Percentiles rank a stretch among this genome's conserved stretches.
These are phyloP conservation scores for Ascidia mentula DNA, from an alignment of 23 tunicate species.

Conservation along the genomic window DNA sequence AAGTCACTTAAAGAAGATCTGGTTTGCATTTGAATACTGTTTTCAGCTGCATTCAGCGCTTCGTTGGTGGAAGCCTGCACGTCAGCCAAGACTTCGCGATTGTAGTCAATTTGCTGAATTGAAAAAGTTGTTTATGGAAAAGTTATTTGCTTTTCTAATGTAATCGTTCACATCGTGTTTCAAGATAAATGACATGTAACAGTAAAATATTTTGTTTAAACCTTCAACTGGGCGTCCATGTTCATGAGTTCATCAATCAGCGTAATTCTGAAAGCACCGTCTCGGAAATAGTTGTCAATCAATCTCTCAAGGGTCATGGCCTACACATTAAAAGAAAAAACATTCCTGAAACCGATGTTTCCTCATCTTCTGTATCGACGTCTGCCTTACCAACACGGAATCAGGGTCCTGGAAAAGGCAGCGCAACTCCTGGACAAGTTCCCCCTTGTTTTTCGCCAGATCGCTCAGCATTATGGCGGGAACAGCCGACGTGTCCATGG, in stretches of 20 bases:
- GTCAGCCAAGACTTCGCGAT: neutral
- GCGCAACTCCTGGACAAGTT: neutral
- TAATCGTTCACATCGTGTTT: no score
- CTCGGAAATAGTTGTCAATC: neutral
- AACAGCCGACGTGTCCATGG: constrained; percentile 19
- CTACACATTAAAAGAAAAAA: neutral
- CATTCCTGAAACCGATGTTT: neutral
- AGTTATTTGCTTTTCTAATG: neutral
- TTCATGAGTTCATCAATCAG: constrained; percentile 8
- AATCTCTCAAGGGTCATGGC: constrained; percentile 2
- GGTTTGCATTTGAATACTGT: neutral
- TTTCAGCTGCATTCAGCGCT: neutral
- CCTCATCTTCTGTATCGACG: no score
- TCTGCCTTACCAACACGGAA: no score
- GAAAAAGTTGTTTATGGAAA: neutral
- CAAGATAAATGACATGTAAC: no score
- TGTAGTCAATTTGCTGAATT: neutral
- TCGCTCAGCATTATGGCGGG: constrained; percentile 9
- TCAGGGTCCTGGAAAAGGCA: neutral
- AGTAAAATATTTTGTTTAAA: no score
- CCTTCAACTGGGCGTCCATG: constrained; percentile 20
- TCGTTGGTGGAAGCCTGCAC: neutral
- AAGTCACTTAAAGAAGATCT: neutral
- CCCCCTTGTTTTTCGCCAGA: neutral
- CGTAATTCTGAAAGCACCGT: constrained; percentile 6